Percentiles rank a stretch among this genome's conserved stretches.
phyloP scores from a whole-genome alignment of 53 echinoderm and acorn worm species.

The Henricia sp. region DNA sequence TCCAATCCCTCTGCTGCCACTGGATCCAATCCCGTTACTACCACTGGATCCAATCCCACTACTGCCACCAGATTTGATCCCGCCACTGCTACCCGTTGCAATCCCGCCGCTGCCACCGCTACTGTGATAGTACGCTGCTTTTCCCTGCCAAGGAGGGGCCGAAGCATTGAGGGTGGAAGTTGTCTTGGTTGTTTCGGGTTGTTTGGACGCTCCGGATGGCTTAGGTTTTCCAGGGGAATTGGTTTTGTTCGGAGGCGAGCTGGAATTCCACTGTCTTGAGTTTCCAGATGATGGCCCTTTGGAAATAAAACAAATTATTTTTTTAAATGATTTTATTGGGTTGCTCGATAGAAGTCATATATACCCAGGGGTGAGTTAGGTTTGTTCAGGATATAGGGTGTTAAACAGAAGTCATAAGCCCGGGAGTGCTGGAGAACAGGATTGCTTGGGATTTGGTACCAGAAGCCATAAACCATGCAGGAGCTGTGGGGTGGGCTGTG shows the following conservation, averaged over 20 bases:
- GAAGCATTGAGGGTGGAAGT: conserved; percentile 48
- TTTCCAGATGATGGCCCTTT: conserved; percentile 14
- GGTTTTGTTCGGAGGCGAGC: conserved; percentile 23
- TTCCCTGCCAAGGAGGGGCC: conserved; percentile 52
- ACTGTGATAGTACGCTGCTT: conserved; percentile 2
- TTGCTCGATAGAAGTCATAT: too few species aligned
- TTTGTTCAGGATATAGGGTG: too few species aligned
- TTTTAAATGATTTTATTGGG: too few species aligned
- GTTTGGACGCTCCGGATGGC: not conserved
- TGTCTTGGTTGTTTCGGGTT: conserved; percentile 7
- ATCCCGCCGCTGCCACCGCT: conserved; percentile 32
- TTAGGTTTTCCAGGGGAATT: conserved; percentile 8
- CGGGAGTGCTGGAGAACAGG: too few species aligned
- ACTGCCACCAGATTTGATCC: not conserved
- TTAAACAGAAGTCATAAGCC: too few species aligned
- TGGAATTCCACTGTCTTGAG: conserved; percentile 15
- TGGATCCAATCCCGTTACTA: not conserved
- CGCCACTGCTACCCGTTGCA: conserved; percentile 5
- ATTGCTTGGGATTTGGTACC: too few species aligned
- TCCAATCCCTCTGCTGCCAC: not conserved
- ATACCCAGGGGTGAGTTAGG: too few species aligned
- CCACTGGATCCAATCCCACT: not conserved
- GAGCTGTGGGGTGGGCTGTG: too few species aligned
- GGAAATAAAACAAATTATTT: not conserved
- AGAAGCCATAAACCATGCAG: too few species aligned